Evolutionary conservation across 2,113 vertebrate genomes (phyloP).

Genomic region (Gambusia holbrooki): DNA sequence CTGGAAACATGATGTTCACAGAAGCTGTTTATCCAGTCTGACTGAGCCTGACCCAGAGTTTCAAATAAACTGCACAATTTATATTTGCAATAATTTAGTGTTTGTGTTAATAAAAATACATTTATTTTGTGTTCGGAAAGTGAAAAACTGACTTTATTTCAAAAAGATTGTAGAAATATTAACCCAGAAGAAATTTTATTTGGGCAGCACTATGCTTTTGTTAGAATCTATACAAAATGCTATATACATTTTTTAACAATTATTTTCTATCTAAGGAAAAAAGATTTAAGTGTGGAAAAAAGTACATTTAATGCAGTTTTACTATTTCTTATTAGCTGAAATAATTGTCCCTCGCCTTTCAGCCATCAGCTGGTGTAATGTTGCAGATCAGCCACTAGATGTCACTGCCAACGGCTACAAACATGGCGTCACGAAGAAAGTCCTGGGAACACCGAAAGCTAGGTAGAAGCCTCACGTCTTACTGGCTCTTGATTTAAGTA

Average conservation of each 20-base stretch:
- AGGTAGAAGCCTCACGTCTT: conserved; percentile 75
- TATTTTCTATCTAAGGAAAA: neutral
- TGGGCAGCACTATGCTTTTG: neutral
- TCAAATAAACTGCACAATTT: too few species aligned
- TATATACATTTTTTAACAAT: neutral
- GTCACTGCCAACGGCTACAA: conserved; percentile 93
- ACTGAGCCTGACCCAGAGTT: too few species aligned
- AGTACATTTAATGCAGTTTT: neutral
- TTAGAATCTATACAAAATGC: too few species aligned
- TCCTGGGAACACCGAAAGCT: conserved; percentile 79
- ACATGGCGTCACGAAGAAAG: conserved; percentile 91
- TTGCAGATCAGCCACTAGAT: conserved; percentile 88
- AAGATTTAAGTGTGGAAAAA: neutral
- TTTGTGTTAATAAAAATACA: too few species aligned
- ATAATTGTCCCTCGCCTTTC: neutral
- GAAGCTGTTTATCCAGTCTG: too few species aligned
- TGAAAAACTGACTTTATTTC: too few species aligned
- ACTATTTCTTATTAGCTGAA: neutral
- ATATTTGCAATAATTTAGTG: too few species aligned
- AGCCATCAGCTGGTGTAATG: conserved; percentile 96
- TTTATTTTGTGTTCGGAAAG: too few species aligned
- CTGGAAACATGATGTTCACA: too few species aligned
- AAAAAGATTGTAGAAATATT: too few species aligned
- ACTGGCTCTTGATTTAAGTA: fast-evolving
- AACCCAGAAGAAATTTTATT: too few species aligned